Evolutionary conservation across 2,888 invertebrate genomes (phyloP), one percentile per base, ranked within the genome.

Genomic region (Margaritifera margaritifera): DNA sequence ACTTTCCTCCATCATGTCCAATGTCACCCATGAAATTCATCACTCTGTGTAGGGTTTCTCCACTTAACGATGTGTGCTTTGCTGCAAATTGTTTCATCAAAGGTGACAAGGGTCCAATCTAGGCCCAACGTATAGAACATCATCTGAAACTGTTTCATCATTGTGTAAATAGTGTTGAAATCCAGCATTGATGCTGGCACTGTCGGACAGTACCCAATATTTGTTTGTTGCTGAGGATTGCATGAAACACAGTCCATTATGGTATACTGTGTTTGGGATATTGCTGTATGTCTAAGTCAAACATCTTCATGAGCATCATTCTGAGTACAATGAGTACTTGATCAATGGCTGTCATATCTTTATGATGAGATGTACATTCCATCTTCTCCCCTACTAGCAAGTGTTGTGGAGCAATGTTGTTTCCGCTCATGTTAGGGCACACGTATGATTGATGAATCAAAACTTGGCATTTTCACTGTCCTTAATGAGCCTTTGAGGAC

Each of bases 11-110:
- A 71, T 64, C 5, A 19, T 57, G 31, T 2, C 68, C 61, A 31
- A 71, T 68, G 25, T 71, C 68, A 8, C 71, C 60, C 60, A 68
- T 68, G 56, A 68, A 68, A n/a, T 68, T 64, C 62, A 68, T 67
- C 15, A 60, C 67, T 64, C 71, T 67, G 24, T 67, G 64, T 63
- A 25, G 64, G 24, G 42, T 62, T 62, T 63, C 58, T 66, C 63
- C 67, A 67, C 53, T 71, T 67, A 1, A 71, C 64, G 55, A 67
- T 63, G 22, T 67, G 71, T 42, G 67, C 71, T 60, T 71, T 71
- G 57, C 67, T 67, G 60, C 67, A 71, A 53, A 71, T 71, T 19
- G 71, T 64, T 59, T 67, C 71, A 51, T 71, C 66, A 58, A 63
- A 71, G n/a, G 67, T 71, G 24, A 71, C 60, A 57, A 62, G 57